Evolutionary conservation across 2,113 vertebrate genomes (phyloP), one percentile per base, ranked within the genome.

Genomic region (Megalops atlanticus): DNA sequence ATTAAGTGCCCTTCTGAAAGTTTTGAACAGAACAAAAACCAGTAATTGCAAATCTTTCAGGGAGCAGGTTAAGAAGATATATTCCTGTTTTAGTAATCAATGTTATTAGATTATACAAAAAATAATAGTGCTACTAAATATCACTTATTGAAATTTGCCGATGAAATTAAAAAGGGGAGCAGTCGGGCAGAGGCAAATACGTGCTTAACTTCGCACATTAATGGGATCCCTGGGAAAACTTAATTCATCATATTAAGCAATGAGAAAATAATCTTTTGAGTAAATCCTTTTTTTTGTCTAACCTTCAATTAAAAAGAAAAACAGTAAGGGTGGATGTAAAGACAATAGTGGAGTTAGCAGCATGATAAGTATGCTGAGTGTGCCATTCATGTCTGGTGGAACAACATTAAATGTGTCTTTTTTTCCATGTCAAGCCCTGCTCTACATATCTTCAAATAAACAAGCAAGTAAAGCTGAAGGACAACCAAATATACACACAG

Each of bases 121-220:
- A 78, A 40, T 39, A 78, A 68, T 78, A 68, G 27, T 16, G 58
- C 58, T 41, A 38, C 38, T 78, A 78, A 78, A 78, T 78, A 78
- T 78, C 40, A 41, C 68, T 71, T 72, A 71, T 79, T 72, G 64
- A 79, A 49, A 71, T 79, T 33, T 49, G n/a, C 18, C 78, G 47
- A 79, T 79, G 40, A 79, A 79, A 79, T 79, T 43, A 71, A 78
- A 64, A 79, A 49, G 70, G 69, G 54, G 40, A 79, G 27, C 39
- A 45, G 38, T 36, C 15, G 49, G 68, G 27, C 27, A 27, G 70
- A 71, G 72, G 70, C 68, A 49, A 41, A 58, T 58, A 71, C 36
- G 78, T 43, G 72, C 69, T 79, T 79, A 79, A 79, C 72, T 49
- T 79, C 71, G 70, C 40, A 68, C n/a, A 71, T 79, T 71, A 79